These are phyloP conservation scores for Zaprionus ghesquierei DNA, from an alignment of 1,140 invertebrate species.

Conservation along the genomic window DNA sequence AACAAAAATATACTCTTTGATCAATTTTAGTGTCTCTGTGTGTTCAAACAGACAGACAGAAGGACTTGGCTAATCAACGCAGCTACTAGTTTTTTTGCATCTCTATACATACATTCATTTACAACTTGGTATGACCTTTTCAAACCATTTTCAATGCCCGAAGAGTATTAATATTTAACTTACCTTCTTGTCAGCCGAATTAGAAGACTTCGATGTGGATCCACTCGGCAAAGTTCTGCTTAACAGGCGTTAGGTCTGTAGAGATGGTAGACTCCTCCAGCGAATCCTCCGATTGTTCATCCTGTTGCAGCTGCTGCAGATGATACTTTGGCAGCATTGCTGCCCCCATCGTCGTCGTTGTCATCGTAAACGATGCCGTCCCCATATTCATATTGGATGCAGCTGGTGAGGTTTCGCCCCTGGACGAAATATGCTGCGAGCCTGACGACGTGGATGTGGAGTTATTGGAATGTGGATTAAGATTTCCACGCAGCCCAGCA, in stretches of 20 bases:
- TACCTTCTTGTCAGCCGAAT: conserved; percentile 46
- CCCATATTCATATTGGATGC: conserved; percentile 59
- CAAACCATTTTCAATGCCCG: too few relatives aligned
- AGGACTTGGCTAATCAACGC: too few relatives aligned
- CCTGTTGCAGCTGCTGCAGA: conserved; percentile 28
- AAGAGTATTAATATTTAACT: background rate
- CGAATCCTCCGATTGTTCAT: conserved; percentile 91
- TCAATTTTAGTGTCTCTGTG: too few relatives aligned
- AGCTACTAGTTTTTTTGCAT: too few relatives aligned
- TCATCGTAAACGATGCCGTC: background rate
- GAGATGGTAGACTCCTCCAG: conserved; percentile 87
- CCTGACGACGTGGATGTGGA: conserved; percentile 59
- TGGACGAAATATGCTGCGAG: conserved; percentile 60
- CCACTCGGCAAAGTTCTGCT: conserved; percentile 87
- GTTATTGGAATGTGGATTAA: conserved; percentile 68
- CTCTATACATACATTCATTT: too few relatives aligned
- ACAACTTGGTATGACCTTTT: too few relatives aligned
- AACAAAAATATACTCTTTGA: too few relatives aligned
- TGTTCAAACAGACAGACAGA: too few relatives aligned
- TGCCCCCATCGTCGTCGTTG: background rate
- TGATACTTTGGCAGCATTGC: conserved; percentile 13
- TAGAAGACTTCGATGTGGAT: conserved; percentile 30
- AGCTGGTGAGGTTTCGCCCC: conserved; percentile 60
- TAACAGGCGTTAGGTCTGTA: conserved; percentile 85
- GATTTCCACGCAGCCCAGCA: conserved; percentile 75